Conservation (phyloP, 2,888 invertebrate species). For the Ashinkailepas kermadecensis region DNA sequence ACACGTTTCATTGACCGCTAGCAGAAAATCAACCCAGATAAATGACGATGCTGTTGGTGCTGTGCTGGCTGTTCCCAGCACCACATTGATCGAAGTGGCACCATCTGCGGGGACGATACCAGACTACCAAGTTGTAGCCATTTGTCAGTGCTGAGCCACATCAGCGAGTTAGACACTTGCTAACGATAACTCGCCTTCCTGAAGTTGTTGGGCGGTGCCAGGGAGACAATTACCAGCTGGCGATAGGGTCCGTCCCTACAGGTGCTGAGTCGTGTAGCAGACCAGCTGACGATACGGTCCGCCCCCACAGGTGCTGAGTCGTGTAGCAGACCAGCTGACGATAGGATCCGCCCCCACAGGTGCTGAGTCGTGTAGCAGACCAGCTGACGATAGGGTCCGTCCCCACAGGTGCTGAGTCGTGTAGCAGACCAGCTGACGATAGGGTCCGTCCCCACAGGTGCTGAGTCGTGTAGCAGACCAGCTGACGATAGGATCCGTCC, state of each 20-base stretch:
- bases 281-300: background rate
- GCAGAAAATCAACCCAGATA: too few species aligned
- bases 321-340: conserved; percentile 34
- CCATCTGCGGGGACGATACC: too few species aligned
- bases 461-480: conserved; percentile 44
- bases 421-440: conserved; percentile 32
- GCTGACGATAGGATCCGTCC: background rate
- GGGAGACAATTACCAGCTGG: too few species aligned
- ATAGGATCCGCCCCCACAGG: conserved; percentile 51
- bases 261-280: conserved; percentile 35
- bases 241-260: background rate
- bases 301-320: conserved; percentile 58
- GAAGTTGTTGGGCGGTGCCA: too few species aligned
- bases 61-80: too few species aligned
- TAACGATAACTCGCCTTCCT: too few species aligned
- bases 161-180: too few species aligned
- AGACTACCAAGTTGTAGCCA: too few species aligned
- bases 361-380: conserved; percentile 48
- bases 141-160: too few species aligned
- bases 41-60: too few species aligned
- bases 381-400: background rate
- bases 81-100: too few species aligned
- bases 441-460: conserved; percentile 56
- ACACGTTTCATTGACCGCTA: too few species aligned
- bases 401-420: conserved; percentile 59